Base-by-base conservation (phyloP, 2,888 invertebrate genomes). In the Eugnorisma glareosa region DNA sequence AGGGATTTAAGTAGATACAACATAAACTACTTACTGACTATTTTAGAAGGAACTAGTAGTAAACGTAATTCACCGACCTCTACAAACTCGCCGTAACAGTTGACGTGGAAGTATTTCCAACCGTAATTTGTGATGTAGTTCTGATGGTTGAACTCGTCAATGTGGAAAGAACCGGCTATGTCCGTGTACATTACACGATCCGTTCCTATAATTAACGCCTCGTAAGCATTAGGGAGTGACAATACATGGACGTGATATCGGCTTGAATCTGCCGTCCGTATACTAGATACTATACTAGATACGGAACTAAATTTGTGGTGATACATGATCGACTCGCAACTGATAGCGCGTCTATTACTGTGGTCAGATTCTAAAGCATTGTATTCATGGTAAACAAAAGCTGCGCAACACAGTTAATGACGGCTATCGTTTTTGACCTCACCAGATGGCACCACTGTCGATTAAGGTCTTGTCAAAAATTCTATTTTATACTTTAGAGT, bases 71-170 rank as follows among this genome's bases (percentile, higher is more conserved):
- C 11, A 77, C 87, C 63, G 76, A 94, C 96, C 89, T 92, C 80
- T 21, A 83, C 75, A 24, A 92, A 93, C 0, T 91, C 72, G 0
- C 94, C 95, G 1, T 89, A 78, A 73, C 94, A 94, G 74, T 90
- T 88, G 0, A 93, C 67, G 35, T 96, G 96, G 76, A 86, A 93
- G 13, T 84, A 73, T 1, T 85, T 86, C 51, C 93, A 76, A 0
- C 93, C 94, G 61, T 92, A 87, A 45, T 95, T 89, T 11, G 90
- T 90, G n/a, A 90, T 84, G 83, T 95, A 96, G 13, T 93, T 91
- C 78, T 94, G 91, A 75, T 96, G 96, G 21, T 93, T 93, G 74
- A 85, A 95, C n/a, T 93, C 92, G 74, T 96, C 96, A n/a, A 94
- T 67, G 72, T 85, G 92, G 75, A 92, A 95, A 0, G 86, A 84